Base-by-base conservation (phyloP, 2,888 invertebrate species). In the Oligia latruncula region DNA sequence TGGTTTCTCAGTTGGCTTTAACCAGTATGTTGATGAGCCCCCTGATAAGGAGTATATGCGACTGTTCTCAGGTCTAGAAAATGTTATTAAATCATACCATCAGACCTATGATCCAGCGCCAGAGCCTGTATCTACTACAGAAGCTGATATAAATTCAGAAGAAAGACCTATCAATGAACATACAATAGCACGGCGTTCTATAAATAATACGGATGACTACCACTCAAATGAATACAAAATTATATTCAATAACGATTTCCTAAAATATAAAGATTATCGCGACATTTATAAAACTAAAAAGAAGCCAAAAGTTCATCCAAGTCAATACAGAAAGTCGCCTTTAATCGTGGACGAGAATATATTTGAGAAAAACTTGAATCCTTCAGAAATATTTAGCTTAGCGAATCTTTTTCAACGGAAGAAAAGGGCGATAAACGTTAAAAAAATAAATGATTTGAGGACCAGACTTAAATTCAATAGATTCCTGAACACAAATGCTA, bases 1-100 rank as follows among this genome's bases (percentile, higher is more conserved):
- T 58, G 96, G 96, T 0, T 94, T 96, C 74, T 93, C 96, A 2
- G 91, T 96, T 35, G 96, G 96, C 3, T 94, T 95, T 65, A 96
- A 95, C 78, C 95, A 96, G 80, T 96, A 94, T 79, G 90, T 93
- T 1, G 96, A 94, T 77, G 93, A 94, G 82, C 91, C 93, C 13
- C 96, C 96, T 13, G 96, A 96, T 82, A 81, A 90, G 2, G 95
- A 96, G 13, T 91, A 93, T 17, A 93, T 96, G 71, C 95, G 93
- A 88, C 78, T 95, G 20, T 96, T 96, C 79, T 93, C 93, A 9
- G 95, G 95, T 0, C 77, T 96, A 75, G 95, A 96, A 90, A 93
- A 93, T 85, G 87, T 96, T 46, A 90, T 95, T 46, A 92, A 93
- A 77, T 91, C 92, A 3, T 96, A 95, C 85, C 94, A 95, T 80